Evolutionary conservation across 2,888 invertebrate species (phyloP), one percentile per base, ranked within the genome.

Genomic region (Diaperis boleti): DNA sequence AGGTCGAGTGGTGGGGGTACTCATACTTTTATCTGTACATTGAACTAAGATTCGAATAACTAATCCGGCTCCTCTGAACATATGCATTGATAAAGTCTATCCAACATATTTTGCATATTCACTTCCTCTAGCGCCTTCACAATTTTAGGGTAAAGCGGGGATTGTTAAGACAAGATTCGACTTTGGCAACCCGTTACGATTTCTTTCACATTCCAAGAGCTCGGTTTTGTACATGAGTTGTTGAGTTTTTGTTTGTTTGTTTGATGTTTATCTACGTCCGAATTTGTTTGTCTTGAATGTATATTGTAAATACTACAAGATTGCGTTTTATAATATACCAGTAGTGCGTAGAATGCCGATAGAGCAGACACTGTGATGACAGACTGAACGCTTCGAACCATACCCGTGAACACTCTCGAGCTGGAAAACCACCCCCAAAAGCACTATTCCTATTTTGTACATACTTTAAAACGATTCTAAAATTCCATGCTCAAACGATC

Each of bases 311-410:
- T 62, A 62, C 13, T 56, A 15, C 41, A 45, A 20, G 22, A 37
- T 55, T 54, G 49, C 49, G 17, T 64, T 49, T 41, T 55, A 31
- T 50, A 54, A 55, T 44, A 17, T 33, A 55, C 6, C 26, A n/a
- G 3, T 4, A 20, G 39, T 62, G 63, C 64, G 65, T 68, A 66
- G 70, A 67, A 69, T 73, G 72, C 70, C 59, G 73, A 72, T 69
- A 74, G 72, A 76, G 75, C 75, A 74, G 73, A 76, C 67, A 74
- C 76, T 76, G 76, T 76, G 75, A 76, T 75, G 73, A 71, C 72
- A 72, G 75, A 75, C 76, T 74, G 75, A 74, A 71, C 72, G 70
- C n/a, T n/a, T n/a, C n/a, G n/a, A n/a, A n/a, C n/a, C n/a, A n/a
- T n/a, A n/a, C n/a, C n/a, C n/a, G n/a, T n/a, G n/a, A n/a, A 47